Percentiles rank a stretch among this genome's conserved stretches.
Evolutionary conservation across 2,797 vertebrate species (phyloP).

Genomic region (Myiothlypis coronata): DNA sequence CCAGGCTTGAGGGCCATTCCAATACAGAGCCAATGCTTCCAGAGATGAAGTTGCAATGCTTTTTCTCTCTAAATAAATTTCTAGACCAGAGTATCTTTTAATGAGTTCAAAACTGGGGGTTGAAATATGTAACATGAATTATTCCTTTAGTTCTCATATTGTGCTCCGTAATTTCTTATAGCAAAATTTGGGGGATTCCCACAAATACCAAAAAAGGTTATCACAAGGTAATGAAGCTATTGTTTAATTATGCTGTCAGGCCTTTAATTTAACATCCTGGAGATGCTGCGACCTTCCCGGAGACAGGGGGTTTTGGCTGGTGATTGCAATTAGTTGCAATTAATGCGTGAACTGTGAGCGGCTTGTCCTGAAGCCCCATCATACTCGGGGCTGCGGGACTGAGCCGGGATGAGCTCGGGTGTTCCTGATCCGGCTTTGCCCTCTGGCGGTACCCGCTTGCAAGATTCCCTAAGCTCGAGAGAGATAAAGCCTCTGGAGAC

Average conservation of each 20-base stretch:
- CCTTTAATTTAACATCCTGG: not conserved
- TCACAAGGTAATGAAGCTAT: not conserved
- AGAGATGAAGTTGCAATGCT: not conserved
- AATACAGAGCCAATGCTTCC: not conserved
- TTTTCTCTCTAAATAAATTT: not conserved
- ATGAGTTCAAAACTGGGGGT: not conserved
- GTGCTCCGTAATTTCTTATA: not conserved
- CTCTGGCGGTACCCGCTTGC: conserved; percentile 13
- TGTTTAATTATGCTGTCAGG: not conserved
- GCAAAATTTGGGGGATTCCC: not conserved
- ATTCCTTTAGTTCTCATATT: not conserved
- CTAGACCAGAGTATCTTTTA: not conserved
- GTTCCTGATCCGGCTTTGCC: conserved; percentile 41
- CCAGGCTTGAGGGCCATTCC: not conserved
- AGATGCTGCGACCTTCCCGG: not conserved
- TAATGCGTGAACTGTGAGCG: rapidly evolving
- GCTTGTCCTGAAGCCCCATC: rapidly evolving
- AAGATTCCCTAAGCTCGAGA: not conserved
- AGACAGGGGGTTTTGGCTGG: rapidly evolving
- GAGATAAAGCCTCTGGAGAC: not conserved
- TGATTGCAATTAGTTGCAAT: not conserved
- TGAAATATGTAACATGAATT: not conserved
- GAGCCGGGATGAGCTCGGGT: not conserved
- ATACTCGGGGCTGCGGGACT: not conserved
- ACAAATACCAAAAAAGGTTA: not conserved